These are phyloP conservation scores for Hermetia illucens DNA, from an alignment of 1,140 invertebrate genomes.

Conservation along the genomic window DNA sequence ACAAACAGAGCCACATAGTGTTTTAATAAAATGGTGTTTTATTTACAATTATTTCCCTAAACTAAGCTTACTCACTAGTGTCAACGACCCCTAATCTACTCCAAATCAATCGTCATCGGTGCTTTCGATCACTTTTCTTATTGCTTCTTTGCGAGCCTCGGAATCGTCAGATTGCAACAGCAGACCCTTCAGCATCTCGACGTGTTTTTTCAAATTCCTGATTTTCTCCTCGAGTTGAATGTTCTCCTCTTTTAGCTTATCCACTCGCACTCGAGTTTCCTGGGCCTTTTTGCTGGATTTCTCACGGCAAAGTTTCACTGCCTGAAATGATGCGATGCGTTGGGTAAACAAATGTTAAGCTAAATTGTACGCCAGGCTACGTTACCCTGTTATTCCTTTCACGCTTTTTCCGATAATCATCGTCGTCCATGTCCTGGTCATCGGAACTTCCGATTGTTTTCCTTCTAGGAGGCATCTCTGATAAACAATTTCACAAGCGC, in stretches of 20 bases:
- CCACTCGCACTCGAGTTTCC: background rate
- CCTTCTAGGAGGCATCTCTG: background rate
- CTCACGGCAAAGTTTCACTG: constrained; percentile 3
- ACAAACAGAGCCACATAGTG: too few species aligned
- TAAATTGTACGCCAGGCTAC: background rate
- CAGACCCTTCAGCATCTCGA: constrained; percentile 1
- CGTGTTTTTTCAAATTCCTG: background rate
- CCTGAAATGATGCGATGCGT: constrained; percentile 1
- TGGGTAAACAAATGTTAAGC: background rate
- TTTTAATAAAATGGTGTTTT: too few species aligned
- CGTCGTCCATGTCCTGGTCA: background rate
- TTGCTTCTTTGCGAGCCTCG: too few species aligned
- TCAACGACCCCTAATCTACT: too few species aligned
- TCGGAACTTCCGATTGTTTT: background rate
- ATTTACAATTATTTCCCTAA: too few species aligned
- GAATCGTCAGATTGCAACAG: background rate
- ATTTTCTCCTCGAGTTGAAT: constrained; percentile 1
- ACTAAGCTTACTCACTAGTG: too few species aligned
- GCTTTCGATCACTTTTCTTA: too few species aligned
- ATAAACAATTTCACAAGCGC: background rate
- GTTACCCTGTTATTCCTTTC: constrained; percentile 1
- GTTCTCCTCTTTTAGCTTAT: constrained; percentile 4
- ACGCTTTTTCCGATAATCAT: background rate
- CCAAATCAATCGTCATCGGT: too few species aligned
- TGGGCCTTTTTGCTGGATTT: constrained; percentile 3